Base-by-base conservation (phyloP, 2,113 vertebrate genomes). In the Collichthys lucidus region DNA sequence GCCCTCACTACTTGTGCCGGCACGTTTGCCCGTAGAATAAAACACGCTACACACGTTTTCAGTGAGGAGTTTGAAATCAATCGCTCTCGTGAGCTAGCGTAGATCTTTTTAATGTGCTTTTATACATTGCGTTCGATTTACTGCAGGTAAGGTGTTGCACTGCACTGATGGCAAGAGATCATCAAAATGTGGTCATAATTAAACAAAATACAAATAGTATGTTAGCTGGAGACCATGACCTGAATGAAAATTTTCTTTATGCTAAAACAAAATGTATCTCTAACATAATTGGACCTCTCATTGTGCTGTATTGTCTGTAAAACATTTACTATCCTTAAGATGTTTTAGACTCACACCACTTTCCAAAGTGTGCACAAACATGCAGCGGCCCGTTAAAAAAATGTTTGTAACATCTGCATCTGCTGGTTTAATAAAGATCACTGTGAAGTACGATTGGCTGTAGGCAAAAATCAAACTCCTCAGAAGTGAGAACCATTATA, bases 1-100 rank as follows among this genome's bases (percentile, higher is more conserved):
- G 88, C 79, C 71, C 77, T 74, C 72, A 2, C 81, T 64, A 89
- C 94, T 83, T 94, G 94, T 95, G 87, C 87, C 83, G 19, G 89
- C 93, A 94, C 64, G 91, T 87, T 79, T 22, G 31, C 79, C 57
- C 57, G 17, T 69, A 62, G 77, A 89, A 81, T 85, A 64, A 89
- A 89, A 90, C 59, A 5, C 83, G 47, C 53, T 15, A 9, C 75
- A 50, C 74, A 59, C 67, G 11, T 79, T 60, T 75, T 74, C 68
- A 59, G 61, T 66, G n/a, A 67, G 44, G 59, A 61, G 52, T 80
- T 75, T 63, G 35, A 80, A 83, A 89, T 79, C 65, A 63, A 8
- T 80, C 76, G 24, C 61, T 14, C 42, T 59, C 55, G 49, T 16
- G 52, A 79, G 22, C 24, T 5, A n/a, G 5, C 24, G 16, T 22